A percentile compares a stretch with the other conserved stretches of the same genome.
Evolutionary conservation across 2,797 vertebrate species (phyloP).

Genomic region (Podargus strigoides): DNA sequence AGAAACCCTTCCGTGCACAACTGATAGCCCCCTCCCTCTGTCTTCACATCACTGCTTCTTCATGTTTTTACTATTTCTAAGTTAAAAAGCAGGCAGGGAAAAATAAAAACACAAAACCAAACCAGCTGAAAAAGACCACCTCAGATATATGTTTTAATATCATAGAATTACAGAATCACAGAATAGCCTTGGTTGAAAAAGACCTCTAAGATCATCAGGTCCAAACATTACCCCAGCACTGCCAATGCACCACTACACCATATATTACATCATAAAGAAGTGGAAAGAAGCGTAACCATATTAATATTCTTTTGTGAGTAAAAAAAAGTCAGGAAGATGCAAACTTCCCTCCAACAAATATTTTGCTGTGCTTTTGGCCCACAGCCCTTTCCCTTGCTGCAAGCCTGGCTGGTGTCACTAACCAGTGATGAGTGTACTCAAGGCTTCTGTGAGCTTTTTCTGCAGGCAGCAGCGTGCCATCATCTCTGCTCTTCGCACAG

Average conservation of each 20-base stretch:
- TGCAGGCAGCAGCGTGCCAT: background rate
- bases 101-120: too few relatives aligned
- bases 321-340: background rate
- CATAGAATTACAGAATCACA: too few relatives aligned
- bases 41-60: background rate
- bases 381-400: background rate
- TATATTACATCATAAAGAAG: too few relatives aligned
- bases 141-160: background rate
- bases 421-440: background rate
- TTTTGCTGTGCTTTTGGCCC: background rate
- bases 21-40: background rate
- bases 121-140: background rate
- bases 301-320: background rate
- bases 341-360: background rate
- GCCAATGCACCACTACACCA: too few relatives aligned
- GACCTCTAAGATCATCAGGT: too few relatives aligned
- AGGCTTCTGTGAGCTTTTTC: background rate
- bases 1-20: background rate
- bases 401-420: background rate
- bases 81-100: background rate
- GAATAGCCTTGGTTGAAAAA: too few relatives aligned
- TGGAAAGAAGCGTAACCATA: background rate
- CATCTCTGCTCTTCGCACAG: background rate
- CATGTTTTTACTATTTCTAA: background rate
- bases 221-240: too few relatives aligned